Conservation (phyloP, 2,888 invertebrate genomes). For the Junonia oenone region DNA sequence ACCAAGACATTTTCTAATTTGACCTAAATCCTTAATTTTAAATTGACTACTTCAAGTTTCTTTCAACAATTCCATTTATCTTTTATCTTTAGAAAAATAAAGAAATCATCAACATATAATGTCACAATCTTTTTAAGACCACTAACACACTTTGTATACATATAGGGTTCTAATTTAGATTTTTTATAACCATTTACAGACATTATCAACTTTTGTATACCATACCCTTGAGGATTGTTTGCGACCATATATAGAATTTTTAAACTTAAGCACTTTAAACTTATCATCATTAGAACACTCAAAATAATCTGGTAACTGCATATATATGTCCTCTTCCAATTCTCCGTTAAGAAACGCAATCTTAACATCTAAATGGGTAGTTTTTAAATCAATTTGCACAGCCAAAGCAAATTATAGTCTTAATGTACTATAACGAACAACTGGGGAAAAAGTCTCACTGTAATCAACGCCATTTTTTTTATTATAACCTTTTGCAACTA, state of each 20-base stretch:
- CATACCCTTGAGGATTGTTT: too few relatives aligned
- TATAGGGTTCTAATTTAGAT: too few relatives aligned
- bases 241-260: conserved; percentile 4
- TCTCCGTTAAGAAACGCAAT: conserved; percentile 23
- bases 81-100: too few relatives aligned
- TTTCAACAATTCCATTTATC: too few relatives aligned
- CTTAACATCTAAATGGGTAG: conserved; percentile 21
- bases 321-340: conserved; percentile 16
- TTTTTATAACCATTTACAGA: too few relatives aligned
- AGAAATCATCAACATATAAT: too few relatives aligned
- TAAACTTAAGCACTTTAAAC: conserved; percentile 7
- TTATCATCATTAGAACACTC: not conserved
- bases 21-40: too few relatives aligned
- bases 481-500: conserved; percentile 24
- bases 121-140: too few relatives aligned
- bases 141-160: too few relatives aligned
- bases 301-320: conserved; percentile 8
- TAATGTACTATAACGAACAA: not conserved
- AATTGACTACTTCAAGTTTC: too few relatives aligned
- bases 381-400: not conserved
- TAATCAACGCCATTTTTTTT: conserved; percentile 22
- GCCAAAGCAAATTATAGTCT: not conserved
- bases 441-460: not conserved
- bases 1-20: too few relatives aligned
- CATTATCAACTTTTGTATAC: too few relatives aligned